phyloP scores from a whole-genome alignment of 2,888 invertebrate species.

The Labia minor region DNA sequence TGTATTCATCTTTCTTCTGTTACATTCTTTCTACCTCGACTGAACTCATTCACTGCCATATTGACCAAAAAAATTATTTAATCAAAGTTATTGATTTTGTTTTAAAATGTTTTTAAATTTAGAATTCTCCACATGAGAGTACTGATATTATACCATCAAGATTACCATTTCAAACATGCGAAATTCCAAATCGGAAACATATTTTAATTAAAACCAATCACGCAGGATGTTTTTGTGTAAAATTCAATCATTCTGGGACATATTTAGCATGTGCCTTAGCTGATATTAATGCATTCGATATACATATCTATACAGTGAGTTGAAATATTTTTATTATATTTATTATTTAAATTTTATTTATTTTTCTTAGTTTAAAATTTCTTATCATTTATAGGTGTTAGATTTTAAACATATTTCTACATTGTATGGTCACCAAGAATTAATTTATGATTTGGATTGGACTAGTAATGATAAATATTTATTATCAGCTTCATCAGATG shows the following conservation, averaged over 20 bases:
- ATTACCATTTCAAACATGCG: slow-evolving; percentile 46
- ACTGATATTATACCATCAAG: slow-evolving; percentile 34
- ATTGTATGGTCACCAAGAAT: slow-evolving; percentile 48
- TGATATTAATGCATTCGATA: slow-evolving; percentile 40
- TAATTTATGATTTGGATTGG: slow-evolving; percentile 56
- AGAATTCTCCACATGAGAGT: not conserved
- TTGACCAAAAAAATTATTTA: too few relatives aligned
- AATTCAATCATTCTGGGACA: slow-evolving; percentile 42
- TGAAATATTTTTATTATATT: not conserved
- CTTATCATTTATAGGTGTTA: slow-evolving; percentile 21
- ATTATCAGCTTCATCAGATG: slow-evolving; percentile 57
- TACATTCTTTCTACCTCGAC: too few relatives aligned
- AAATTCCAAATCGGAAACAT: slow-evolving; percentile 44
- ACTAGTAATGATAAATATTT: slow-evolving; percentile 42
- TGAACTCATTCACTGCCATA: too few relatives aligned
- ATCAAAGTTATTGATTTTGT: too few relatives aligned
- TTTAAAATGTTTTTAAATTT: not conserved
- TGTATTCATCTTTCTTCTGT: too few relatives aligned
- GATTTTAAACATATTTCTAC: slow-evolving; percentile 28
- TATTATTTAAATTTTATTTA: slow-evolving; percentile 18
- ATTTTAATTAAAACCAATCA: slow-evolving; percentile 32
- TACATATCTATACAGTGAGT: slow-evolving; percentile 43
- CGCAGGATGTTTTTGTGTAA: slow-evolving; percentile 40
- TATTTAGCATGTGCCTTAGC: slow-evolving; percentile 44
- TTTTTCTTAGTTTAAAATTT: slow-evolving; percentile 13